A percentile compares a stretch with the other conserved stretches of the same genome.
phyloP scores from a whole-genome alignment of 2,113 vertebrate genomes.

The Oreochromis aureus region DNA sequence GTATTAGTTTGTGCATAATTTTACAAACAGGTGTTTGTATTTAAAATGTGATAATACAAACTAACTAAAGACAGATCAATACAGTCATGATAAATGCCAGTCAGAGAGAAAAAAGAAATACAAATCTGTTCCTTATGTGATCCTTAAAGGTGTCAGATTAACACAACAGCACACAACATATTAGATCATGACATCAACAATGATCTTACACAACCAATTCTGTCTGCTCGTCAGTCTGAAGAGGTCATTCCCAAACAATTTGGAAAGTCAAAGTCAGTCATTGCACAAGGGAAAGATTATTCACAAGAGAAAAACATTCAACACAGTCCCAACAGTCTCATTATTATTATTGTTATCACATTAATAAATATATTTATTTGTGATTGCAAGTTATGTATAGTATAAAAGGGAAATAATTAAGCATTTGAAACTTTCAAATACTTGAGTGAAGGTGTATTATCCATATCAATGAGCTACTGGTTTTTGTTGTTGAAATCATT shows the following conservation, averaged over 20 bases:
- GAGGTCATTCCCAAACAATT: not conserved
- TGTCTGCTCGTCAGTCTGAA: fast-evolving
- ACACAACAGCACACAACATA: not conserved
- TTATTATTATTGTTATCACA: fast-evolving
- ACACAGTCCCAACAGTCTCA: not conserved
- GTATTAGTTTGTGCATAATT: not conserved
- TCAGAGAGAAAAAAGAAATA: not conserved
- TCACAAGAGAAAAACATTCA: not conserved
- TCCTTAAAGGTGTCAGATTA: not conserved
- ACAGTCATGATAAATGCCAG: not conserved
- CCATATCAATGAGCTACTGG: not conserved
- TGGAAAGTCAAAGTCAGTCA: not conserved
- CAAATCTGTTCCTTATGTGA: not conserved
- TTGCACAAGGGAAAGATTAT: not conserved
- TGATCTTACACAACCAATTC: not conserved
- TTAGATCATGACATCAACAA: not conserved
- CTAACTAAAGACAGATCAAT: not conserved
- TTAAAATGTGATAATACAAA: not conserved
- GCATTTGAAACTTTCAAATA: too few species aligned
- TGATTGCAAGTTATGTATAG: not conserved
- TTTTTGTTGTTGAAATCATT: not conserved
- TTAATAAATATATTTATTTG: too few species aligned
- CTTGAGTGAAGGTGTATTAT: not conserved
- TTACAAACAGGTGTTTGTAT: not conserved
- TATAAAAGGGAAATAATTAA: too few species aligned